phyloP scores from a whole-genome alignment of 2,888 invertebrate species.

The Fragum fragum region DNA sequence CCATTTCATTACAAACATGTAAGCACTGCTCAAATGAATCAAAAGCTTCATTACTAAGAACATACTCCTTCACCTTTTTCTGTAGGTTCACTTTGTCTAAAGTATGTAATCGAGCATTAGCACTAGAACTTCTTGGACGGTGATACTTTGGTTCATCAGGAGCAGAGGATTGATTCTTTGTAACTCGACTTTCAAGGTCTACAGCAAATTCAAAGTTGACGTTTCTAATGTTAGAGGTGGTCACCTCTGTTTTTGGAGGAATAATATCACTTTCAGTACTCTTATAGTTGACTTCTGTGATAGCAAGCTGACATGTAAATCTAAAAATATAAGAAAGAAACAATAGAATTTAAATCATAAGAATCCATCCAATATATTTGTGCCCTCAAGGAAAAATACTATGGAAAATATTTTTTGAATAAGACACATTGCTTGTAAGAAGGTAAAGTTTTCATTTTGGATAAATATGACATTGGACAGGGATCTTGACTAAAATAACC shows the following conservation, averaged over 20 bases:
- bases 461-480: too few relatives aligned
- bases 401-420: too few relatives aligned
- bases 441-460: too few relatives aligned
- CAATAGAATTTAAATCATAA: too few relatives aligned
- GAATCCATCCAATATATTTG: too few relatives aligned
- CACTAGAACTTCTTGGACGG: constrained; percentile 47
- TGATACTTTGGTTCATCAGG: neutral
- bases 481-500: too few relatives aligned
- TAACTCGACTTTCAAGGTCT: constrained; percentile 73
- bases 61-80: constrained; percentile 8
- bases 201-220: constrained; percentile 85
- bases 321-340: too few relatives aligned
- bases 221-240: constrained; percentile 68
- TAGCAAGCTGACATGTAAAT: constrained; percentile 90
- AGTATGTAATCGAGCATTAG: constrained; percentile 32
- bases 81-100: neutral
- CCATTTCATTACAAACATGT: constrained; percentile 80
- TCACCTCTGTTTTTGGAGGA: constrained; percentile 14
- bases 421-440: too few relatives aligned
- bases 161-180: neutral
- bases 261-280: constrained; percentile 55
- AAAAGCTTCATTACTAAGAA: constrained; percentile 42
- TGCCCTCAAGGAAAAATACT: too few relatives aligned
- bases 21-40: constrained; percentile 83
- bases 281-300: constrained; percentile 89